Evolutionary conservation across 2,113 vertebrate genomes (phyloP).

Genomic region (Brachyhypopomus occidentalis): DNA sequence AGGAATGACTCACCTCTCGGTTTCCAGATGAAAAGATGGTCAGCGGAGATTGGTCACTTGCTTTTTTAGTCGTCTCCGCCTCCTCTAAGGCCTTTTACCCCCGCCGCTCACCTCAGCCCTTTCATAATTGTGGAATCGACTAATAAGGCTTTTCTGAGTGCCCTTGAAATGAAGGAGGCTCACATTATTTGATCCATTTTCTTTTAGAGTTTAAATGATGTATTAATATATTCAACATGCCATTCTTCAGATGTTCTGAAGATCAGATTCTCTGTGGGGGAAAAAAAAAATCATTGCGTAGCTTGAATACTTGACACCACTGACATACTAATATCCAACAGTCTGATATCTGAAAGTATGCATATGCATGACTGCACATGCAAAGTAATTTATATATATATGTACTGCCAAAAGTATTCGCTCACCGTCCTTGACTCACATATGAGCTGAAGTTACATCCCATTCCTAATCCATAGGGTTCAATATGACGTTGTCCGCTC

Average conservation of each 20-base stretch:
- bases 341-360: background rate
- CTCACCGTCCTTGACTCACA: no score
- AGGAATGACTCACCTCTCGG: constrained; percentile 58
- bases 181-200: constrained; percentile 29
- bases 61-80: constrained; percentile 39
- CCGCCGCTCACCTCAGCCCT: constrained; percentile 33
- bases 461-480: no score
- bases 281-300: background rate
- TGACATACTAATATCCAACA: background rate
- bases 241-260: constrained; percentile 39
- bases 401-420: no score
- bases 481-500: no score
- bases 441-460: no score
- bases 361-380: background rate
- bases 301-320: background rate
- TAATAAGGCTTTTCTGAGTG: constrained; percentile 44
- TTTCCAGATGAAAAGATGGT: constrained; percentile 52
- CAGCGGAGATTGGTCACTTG: constrained; percentile 38
- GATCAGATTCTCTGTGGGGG: constrained; percentile 12
- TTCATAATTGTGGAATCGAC: constrained; percentile 38
- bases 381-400: no score
- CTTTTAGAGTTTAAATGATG: constrained; percentile 42
- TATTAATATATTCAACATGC: constrained; percentile 37
- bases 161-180: constrained; percentile 45
- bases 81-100: constrained; percentile 47